Percentiles rank a stretch among this genome's conserved stretches.
Conservation (phyloP, 2,113 vertebrate species). For the Apodemus speciosus region DNA sequence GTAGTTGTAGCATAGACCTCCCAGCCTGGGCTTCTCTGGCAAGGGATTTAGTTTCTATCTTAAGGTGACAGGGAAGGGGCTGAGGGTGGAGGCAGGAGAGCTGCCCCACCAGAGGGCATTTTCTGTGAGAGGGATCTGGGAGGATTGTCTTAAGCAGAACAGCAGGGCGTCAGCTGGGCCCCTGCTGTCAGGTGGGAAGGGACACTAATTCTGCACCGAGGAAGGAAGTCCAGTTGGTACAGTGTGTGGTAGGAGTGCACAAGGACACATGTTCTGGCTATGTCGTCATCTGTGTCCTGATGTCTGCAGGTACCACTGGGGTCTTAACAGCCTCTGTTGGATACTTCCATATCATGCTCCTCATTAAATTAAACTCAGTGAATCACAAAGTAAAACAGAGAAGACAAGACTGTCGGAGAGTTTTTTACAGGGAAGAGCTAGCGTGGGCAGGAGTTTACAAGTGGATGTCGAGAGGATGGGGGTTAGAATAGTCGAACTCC, state of each 20-base stretch:
- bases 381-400: background rate
- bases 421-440: background rate
- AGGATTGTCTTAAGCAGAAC: background rate
- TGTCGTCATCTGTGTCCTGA: background rate
- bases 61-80: background rate
- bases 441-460: background rate
- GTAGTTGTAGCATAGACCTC: background rate
- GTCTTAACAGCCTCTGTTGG: background rate
- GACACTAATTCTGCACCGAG: background rate
- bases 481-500: background rate
- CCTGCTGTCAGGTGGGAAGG: background rate
- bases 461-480: background rate
- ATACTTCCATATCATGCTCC: background rate
- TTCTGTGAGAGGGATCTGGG: background rate
- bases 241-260: background rate
- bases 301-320: background rate
- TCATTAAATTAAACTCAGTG: background rate
- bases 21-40: background rate
- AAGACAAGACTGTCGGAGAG: background rate
- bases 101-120: background rate
- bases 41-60: background rate
- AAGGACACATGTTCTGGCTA: background rate
- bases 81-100: background rate
- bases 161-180: background rate
- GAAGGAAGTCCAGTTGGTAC: background rate